Conservation (phyloP, 2,888 invertebrate species). For the Mechanitis mazaeus region DNA sequence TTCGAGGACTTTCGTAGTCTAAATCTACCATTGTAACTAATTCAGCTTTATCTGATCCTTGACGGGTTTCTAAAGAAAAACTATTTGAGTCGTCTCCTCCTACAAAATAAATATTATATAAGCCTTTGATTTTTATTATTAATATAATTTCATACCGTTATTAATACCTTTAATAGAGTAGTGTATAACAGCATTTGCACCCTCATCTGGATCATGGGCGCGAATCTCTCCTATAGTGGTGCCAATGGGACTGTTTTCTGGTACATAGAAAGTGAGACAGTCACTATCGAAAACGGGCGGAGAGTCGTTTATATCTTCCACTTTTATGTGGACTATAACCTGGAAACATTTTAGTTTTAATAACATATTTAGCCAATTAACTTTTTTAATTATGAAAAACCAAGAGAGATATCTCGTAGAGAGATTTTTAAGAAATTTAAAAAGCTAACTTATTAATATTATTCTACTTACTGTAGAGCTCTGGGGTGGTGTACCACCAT, state of each 20-base stretch:
- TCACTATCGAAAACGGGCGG: slow-evolving; percentile 93
- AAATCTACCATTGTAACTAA: slow-evolving; percentile 92
- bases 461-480: slow-evolving; percentile 73
- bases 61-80: slow-evolving; percentile 87
- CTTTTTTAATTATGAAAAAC: too few species aligned
- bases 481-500: slow-evolving; percentile 88
- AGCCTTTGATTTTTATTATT: too few species aligned
- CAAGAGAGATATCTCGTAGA: too few species aligned
- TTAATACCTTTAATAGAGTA: slow-evolving; percentile 91
- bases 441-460: too few species aligned
- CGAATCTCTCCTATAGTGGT: slow-evolving; percentile 94
- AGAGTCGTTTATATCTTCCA: slow-evolving; percentile 93
- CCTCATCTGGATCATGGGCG: slow-evolving; percentile 95
- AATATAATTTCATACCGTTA: background rate
- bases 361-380: background rate
- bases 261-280: slow-evolving; percentile 90
- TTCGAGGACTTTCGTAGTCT: slow-evolving; percentile 96
- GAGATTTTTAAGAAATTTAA: too few species aligned
- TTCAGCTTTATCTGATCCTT: slow-evolving; percentile 90
- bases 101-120: slow-evolving; percentile 28
- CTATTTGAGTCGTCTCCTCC: slow-evolving; percentile 92
- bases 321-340: slow-evolving; percentile 86
- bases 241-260: slow-evolving; percentile 97
- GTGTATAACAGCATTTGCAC: slow-evolving; percentile 91
- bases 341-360: slow-evolving; percentile 29